Conservation (phyloP, 1,140 invertebrate species). For the Pygmarrhopalites habei region DNA sequence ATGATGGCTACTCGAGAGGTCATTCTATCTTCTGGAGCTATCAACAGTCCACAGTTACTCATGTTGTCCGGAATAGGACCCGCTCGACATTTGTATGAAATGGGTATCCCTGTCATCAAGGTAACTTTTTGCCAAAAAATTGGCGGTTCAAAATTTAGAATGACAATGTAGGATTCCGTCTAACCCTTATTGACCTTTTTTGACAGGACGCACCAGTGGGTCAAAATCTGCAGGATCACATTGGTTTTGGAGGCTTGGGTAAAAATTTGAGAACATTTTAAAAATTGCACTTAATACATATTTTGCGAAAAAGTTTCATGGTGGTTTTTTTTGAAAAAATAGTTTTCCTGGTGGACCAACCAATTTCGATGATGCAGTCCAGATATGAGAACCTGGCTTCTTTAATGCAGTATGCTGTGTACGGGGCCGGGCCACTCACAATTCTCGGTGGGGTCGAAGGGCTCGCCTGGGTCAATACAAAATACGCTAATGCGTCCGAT, state of each 20-base stretch:
- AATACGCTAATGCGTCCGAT: conserved; percentile 70
- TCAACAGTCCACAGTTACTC: conserved; percentile 54
- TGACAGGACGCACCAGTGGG: conserved; percentile 51
- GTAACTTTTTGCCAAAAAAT: conserved; percentile 19
- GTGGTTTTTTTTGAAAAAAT: too few species aligned
- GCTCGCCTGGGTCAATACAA: conserved; percentile 83
- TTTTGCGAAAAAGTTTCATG: neutral
- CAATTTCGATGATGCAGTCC: conserved; percentile 69
- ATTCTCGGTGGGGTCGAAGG: conserved; percentile 86
- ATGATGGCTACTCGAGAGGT: conserved; percentile 49
- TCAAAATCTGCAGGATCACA: conserved; percentile 63
- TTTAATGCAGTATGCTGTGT: conserved; percentile 66
- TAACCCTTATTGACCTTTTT: neutral
- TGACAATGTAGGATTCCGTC: neutral
- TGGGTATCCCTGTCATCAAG: conserved; percentile 40
- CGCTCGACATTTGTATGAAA: conserved; percentile 45
- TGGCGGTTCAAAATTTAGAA: too few species aligned
- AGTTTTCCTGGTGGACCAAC: conserved; percentile 65
- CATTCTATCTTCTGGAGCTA: conserved; percentile 52
- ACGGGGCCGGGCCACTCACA: conserved; percentile 74
- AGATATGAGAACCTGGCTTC: conserved; percentile 67
- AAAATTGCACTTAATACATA: conserved; percentile 44
- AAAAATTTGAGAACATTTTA: too few species aligned
- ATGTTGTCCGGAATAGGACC: too few species aligned
- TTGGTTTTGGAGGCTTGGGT: conserved; percentile 57